Conservation (phyloP, 2,797 vertebrate genomes). For the Loriculus beryllinus region DNA sequence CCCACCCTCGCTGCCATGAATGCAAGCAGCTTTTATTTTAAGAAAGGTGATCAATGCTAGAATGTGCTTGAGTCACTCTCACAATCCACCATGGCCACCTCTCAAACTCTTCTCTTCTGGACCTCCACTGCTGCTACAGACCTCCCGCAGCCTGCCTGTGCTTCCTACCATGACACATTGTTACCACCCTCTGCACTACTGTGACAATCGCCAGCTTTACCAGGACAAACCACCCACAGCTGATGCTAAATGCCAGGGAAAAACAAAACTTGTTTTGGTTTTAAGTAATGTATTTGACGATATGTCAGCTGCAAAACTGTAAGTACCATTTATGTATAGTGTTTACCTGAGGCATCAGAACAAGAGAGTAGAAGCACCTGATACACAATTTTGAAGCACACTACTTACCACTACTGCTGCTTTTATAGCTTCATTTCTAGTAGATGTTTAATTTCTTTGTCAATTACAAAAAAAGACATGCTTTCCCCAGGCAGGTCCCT, state of each 20-base stretch:
- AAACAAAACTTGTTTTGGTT: background rate
- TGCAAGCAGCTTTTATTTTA: conserved; percentile 59
- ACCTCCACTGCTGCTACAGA: background rate
- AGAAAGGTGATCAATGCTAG: conserved; percentile 25
- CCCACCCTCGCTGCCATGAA: conserved; percentile 13
- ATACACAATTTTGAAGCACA: background rate
- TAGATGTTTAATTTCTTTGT: background rate
- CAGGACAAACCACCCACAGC: background rate
- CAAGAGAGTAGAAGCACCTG: background rate
- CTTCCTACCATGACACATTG: accelerated
- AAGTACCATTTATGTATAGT: background rate
- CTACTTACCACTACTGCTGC: background rate
- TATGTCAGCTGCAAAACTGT: background rate
- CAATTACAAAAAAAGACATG: background rate
- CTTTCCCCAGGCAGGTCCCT: background rate
- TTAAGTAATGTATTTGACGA: background rate
- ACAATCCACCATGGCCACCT: background rate
- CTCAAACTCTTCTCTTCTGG: background rate
- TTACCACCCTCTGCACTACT: background rate
- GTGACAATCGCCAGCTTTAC: background rate
- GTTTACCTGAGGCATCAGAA: background rate
- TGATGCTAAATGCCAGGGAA: background rate
- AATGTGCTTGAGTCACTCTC: conserved; percentile 38
- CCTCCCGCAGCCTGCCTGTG: background rate
- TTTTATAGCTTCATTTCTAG: background rate